Base-by-base conservation (phyloP, 2,888 invertebrate species). In the Hedychridium roseum region DNA sequence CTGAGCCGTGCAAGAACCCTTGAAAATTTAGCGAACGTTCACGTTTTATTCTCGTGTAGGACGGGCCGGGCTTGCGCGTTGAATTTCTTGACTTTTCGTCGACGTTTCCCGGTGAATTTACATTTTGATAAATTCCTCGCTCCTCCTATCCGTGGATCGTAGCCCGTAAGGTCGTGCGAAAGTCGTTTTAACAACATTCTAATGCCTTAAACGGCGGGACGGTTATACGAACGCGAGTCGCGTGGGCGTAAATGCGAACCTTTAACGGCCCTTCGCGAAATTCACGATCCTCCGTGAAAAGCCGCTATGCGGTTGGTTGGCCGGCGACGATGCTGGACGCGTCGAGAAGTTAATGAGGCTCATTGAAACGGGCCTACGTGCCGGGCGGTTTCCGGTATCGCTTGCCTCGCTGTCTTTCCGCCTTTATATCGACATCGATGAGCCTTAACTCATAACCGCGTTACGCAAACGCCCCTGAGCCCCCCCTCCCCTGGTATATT, bases 331-430 rank as follows among this genome's bases (percentile, higher is more conserved):
- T 18, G 17, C 5, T 2, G 15, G n/a, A 15, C 14, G 31, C 31
- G 15, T n/a, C 15, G n/a, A 16, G 15, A 5, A 11, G 15, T 34
- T 9, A 16, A 17, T 16, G 3, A 16, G 17, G 9, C 9, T 17
- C 17, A 17, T 17, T 38, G 28, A n/a, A 40, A 40, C 12, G 20
- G 30, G 14, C 28, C 9, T 9, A 30, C 20, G 9, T 12, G 40
- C 6, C 14, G 18, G 9, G n/a, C n/a, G n/a, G 32, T 45, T 45
- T 45, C 39, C 38, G 44, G 32, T 39, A 39, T 45, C 34, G 20
- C 16, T 34, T 26, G 18, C n/a, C 6, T 2, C 44, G 16, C 26
- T n/a, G 3, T 7, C 18, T 20, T 45, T 39, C 27, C 38, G 32
- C 27, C 32, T 45, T 38, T 44, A n/a, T n/a, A 44, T 37, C 30